phyloP scores from a whole-genome alignment of 2,888 invertebrate genomes.

The Erebia palarica region DNA sequence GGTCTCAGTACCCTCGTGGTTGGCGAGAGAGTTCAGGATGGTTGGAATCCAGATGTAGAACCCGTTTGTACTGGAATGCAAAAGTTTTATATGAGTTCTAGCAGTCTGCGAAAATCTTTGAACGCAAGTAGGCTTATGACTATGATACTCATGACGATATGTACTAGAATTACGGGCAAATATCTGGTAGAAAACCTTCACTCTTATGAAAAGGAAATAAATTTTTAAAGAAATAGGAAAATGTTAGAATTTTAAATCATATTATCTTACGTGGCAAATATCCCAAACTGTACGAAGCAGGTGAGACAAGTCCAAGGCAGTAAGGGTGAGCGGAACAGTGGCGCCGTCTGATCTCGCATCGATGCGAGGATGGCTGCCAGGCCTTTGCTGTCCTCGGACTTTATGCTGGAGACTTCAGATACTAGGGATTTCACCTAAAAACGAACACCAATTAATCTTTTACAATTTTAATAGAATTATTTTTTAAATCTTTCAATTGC shows the following conservation, averaged over 20 bases:
- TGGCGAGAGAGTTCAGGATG: slow-evolving; percentile 79
- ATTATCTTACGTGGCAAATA: slow-evolving; percentile 84
- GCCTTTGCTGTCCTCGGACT: slow-evolving; percentile 48
- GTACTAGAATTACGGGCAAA: too few relatives aligned
- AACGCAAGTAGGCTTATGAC: too few relatives aligned
- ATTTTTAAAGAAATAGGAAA: too few relatives aligned
- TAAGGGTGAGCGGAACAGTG: slow-evolving; percentile 80
- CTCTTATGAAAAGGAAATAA: too few relatives aligned
- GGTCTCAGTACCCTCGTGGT: slow-evolving; percentile 61
- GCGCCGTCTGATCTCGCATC: slow-evolving; percentile 81
- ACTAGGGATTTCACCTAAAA: slow-evolving; percentile 59
- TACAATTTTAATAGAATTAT: too few relatives aligned
- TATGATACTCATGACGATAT: too few relatives aligned
- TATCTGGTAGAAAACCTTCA: too few relatives aligned
- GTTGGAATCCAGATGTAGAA: slow-evolving; percentile 84
- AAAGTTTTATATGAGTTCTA: background rate
- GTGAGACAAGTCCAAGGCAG: slow-evolving; percentile 74
- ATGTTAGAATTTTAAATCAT: too few relatives aligned
- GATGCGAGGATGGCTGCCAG: slow-evolving; percentile 66
- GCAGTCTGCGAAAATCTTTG: too few relatives aligned
- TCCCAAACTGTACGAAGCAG: slow-evolving; percentile 84
- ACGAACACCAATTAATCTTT: background rate
- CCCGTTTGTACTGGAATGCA: slow-evolving; percentile 73
- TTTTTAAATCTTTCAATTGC: too few relatives aligned
- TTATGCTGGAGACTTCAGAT: slow-evolving; percentile 49